These are phyloP conservation scores for Delphinapterus leucas DNA, from an alignment of 2,113 vertebrate species.

Conservation along the genomic window DNA sequence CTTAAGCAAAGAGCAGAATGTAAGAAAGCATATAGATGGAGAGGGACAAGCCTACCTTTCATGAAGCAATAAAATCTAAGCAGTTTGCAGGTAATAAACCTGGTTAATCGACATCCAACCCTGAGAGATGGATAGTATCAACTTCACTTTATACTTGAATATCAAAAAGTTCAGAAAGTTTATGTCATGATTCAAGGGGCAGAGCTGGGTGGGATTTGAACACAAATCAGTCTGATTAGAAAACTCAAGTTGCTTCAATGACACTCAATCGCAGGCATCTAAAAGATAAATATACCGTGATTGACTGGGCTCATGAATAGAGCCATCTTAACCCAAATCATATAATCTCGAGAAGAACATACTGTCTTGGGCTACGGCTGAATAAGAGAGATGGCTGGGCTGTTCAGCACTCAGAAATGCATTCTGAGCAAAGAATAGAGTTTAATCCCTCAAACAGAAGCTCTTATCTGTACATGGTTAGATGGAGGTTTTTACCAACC, in stretches of 20 bases:
- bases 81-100: background rate
- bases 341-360: background rate
- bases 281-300: background rate
- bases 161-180: background rate
- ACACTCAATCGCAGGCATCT: background rate
- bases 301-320: background rate
- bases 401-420: background rate
- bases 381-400: background rate
- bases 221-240: background rate
- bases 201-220: background rate
- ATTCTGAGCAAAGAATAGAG: conserved; percentile 3
- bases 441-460: conserved; percentile 14
- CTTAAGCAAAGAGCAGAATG: background rate
- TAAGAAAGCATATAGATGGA: background rate
- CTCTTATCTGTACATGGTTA: background rate
- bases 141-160: background rate
- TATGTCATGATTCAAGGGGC: background rate
- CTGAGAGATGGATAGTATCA: background rate
- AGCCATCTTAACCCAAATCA: background rate
- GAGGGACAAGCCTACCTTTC: background rate
- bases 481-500: conserved; percentile 21
- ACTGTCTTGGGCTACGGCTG: background rate
- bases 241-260: background rate
- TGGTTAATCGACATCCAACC: background rate
- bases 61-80: background rate